Conservation (phyloP, 2,888 invertebrate species). For the Lepidocyrtinus sp. region DNA sequence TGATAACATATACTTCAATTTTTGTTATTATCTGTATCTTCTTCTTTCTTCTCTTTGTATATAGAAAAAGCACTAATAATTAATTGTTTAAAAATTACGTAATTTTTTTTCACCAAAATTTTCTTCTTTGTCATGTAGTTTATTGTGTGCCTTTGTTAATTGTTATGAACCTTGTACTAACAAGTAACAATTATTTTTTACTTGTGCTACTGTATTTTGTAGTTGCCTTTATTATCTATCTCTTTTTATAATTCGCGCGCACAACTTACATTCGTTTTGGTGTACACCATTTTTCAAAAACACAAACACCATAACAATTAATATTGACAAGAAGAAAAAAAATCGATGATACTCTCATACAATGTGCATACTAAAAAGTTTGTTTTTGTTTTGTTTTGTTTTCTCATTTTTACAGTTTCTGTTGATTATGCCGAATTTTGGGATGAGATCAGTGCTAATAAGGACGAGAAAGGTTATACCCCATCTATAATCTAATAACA, state of each 20-base stretch:
- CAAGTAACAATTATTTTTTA: not conserved
- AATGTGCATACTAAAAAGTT: constrained; percentile 36
- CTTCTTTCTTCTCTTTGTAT: not conserved
- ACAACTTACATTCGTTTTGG: not conserved
- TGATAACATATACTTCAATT: not conserved
- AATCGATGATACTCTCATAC: not conserved
- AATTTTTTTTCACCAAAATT: not conserved
- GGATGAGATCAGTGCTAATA: constrained; percentile 69
- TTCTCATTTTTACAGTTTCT: constrained; percentile 67
- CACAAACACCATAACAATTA: not conserved
- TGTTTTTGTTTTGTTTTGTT: constrained; percentile 62
- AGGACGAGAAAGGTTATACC: constrained; percentile 68
- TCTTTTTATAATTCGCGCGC: not conserved
- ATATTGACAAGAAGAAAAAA: not conserved
- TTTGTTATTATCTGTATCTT: no score
- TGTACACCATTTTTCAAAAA: not conserved
- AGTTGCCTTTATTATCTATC: not conserved
- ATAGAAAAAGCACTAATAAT: not conserved
- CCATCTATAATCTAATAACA: constrained; percentile 20
- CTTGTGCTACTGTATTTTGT: not conserved
- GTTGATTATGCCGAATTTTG: constrained; percentile 69
- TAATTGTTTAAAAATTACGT: not conserved
- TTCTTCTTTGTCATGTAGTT: not conserved
- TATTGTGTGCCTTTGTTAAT: not conserved
- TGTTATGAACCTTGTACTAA: not conserved